Evolutionary conservation across 2,888 invertebrate species (phyloP).

Genomic region (Lasioglossum morio): DNA sequence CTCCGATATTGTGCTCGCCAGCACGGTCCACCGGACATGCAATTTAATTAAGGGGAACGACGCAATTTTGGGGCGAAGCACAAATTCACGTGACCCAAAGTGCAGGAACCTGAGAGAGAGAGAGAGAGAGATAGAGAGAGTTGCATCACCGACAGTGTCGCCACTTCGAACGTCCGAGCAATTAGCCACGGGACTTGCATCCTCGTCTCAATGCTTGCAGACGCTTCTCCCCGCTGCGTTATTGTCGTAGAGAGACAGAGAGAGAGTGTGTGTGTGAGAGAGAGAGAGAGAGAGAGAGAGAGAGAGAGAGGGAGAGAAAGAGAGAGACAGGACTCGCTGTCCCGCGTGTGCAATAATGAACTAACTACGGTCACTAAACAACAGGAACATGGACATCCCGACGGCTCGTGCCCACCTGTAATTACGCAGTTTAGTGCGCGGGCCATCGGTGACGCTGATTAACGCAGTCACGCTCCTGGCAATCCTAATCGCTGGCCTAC

Average conservation of each 20-base stretch:
- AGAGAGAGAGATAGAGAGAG: neutral
- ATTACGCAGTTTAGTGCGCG: constrained; percentile 48
- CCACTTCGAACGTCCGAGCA: constrained; percentile 68
- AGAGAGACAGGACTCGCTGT: constrained; percentile 10
- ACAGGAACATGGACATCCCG: constrained; percentile 48
- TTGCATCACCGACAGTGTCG: constrained; percentile 49
- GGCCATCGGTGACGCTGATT: constrained; percentile 62
- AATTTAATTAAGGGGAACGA: constrained; percentile 67
- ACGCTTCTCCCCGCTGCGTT: constrained; percentile 16
- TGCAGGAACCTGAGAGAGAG: neutral
- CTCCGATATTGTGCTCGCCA: constrained; percentile 22
- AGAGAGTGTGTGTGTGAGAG: no score
- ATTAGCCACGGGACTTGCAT: constrained; percentile 79
- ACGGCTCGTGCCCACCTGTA: constrained; percentile 25
- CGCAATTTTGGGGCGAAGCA: constrained; percentile 37
- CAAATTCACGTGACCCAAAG: constrained; percentile 50
- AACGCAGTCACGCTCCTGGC: constrained; percentile 51
- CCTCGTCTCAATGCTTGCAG: constrained; percentile 36
- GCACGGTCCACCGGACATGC: constrained; percentile 16
- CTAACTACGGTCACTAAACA: constrained; percentile 76
- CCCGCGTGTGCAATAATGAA: constrained; percentile 79
- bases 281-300: no score
- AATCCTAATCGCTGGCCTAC: constrained; percentile 31
- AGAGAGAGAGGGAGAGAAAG: no score
- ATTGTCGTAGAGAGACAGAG: no score